phyloP scores from a whole-genome alignment of 1,140 invertebrate species.

The Oncopeltus fasciatus region DNA sequence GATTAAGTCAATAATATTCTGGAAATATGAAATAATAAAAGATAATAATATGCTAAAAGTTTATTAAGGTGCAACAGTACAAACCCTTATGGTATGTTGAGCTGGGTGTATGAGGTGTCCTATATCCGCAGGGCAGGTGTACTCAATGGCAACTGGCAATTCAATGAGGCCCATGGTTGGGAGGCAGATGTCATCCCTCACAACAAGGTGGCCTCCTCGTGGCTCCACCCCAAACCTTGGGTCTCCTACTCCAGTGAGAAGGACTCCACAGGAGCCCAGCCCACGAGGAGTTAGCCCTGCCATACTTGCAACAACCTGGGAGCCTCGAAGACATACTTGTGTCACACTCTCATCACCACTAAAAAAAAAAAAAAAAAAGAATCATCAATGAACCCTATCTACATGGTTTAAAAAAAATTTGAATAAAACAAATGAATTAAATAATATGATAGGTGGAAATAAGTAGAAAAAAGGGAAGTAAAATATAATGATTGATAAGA shows the following conservation, averaged over 20 bases:
- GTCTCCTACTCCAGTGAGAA: conserved; percentile 62
- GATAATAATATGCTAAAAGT: no score
- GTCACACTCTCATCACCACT: background rate
- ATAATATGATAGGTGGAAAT: no score
- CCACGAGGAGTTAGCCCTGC: background rate
- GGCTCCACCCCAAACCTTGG: conserved; percentile 61
- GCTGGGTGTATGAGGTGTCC: conserved; percentile 11
- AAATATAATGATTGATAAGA: no score
- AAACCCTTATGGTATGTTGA: conserved; percentile 15
- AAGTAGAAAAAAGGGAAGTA: no score
- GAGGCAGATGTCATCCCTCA: conserved; percentile 59
- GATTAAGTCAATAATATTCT: no score
- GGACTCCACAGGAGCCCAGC: conserved; percentile 41
- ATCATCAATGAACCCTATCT: no score
- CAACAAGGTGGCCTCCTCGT: conserved; percentile 64
- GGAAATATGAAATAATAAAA: no score
- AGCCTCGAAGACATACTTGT: conserved; percentile 9
- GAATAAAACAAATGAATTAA: no score
- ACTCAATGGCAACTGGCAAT: conserved; percentile 48
- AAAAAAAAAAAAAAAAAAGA: background rate
- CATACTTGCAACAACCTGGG: background rate
- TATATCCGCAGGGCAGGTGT: conserved; percentile 21
- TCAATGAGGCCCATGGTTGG: conserved; percentile 61
- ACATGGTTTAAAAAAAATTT: no score
- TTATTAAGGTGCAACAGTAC: no score